Evolutionary conservation across 1,140 invertebrate species (phyloP).

Genomic region (Cylas formicarius): DNA sequence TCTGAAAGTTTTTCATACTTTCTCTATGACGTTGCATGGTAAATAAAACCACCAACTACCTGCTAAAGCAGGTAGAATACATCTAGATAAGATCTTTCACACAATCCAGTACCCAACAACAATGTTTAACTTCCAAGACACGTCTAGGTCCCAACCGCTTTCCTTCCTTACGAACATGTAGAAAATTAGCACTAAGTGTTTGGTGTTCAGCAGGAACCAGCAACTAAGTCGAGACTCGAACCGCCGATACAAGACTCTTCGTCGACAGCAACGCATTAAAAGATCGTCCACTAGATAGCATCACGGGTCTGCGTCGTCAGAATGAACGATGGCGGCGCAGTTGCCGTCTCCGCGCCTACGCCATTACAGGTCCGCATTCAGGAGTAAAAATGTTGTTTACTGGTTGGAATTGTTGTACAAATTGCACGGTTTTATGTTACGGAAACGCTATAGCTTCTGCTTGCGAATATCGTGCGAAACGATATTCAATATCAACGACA

Average conservation of each 20-base stretch:
- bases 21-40: background rate
- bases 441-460: too few relatives aligned
- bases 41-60: slow-evolving; percentile 9
- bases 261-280: slow-evolving; percentile 21
- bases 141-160: slow-evolving; percentile 1
- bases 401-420: slow-evolving; percentile 13
- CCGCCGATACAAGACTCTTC: slow-evolving; percentile 19
- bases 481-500: too few relatives aligned
- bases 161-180: slow-evolving; percentile 5
- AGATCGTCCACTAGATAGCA: slow-evolving; percentile 21
- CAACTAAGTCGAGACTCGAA: slow-evolving; percentile 17
- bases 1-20: too few relatives aligned
- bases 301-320: slow-evolving; percentile 30
- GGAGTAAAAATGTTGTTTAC: background rate
- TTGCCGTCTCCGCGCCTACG: slow-evolving; percentile 57
- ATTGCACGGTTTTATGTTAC: too few relatives aligned
- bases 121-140: slow-evolving; percentile 11
- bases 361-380: slow-evolving; percentile 52
- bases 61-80: too few relatives aligned
- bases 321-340: slow-evolving; percentile 58
- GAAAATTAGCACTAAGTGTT: slow-evolving; percentile 28
- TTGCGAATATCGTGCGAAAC: too few relatives aligned
- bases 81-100: background rate
- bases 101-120: slow-evolving; percentile 3
- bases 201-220: slow-evolving; percentile 34